Evolutionary conservation across 2,888 invertebrate genomes (phyloP), one percentile per base, ranked within the genome.

Genomic region (Orthosia cruda): DNA sequence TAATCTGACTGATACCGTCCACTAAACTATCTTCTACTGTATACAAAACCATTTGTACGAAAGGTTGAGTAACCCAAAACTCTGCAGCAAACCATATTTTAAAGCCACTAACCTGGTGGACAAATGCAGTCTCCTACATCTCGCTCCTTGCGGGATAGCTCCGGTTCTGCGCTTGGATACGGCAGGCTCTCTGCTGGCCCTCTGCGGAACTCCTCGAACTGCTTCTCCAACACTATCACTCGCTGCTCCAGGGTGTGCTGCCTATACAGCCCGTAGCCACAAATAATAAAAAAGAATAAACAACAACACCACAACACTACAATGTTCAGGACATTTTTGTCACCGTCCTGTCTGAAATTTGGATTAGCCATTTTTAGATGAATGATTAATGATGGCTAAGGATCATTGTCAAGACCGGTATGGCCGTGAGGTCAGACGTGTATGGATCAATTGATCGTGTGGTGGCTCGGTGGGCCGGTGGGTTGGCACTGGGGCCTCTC

Each of bases 241-340:
- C 96, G 90, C 82, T 93, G 92, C 91, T 96, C 96, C 89, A 96
- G 74, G 58, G 92, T 87, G 77, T 96, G 95, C 89, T 96, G 96
- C 68, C 95, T 90, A 83, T 94, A 94, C 87, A 96, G 80, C 80
- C 94, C 92, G 80, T 94, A 95, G 72, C 95, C 96, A 89, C 94
- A 94, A 70, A 94, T 83, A 32, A 94, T 85, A 80, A 95, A 88
- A 83, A 94, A 91, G 84, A 95, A 93, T 88, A 93, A 94, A 93
- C 94, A 95, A 88, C 93, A 92, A 91, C 94, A 94, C 95, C 95
- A 95, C 84, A 95, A 83, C 93, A 96, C 95, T 83, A 94, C 95
- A 91, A 93, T 91, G 91, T 95, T 94, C 71, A 94, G 88, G 79
- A 94, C 87, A 81, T 92, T 91, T 71, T 90, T 92, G 73, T 93